A percentile compares a stretch with the other conserved stretches of the same genome.
Conservation (phyloP, 2,888 invertebrate species). For the Ypsolopha scabrella region DNA sequence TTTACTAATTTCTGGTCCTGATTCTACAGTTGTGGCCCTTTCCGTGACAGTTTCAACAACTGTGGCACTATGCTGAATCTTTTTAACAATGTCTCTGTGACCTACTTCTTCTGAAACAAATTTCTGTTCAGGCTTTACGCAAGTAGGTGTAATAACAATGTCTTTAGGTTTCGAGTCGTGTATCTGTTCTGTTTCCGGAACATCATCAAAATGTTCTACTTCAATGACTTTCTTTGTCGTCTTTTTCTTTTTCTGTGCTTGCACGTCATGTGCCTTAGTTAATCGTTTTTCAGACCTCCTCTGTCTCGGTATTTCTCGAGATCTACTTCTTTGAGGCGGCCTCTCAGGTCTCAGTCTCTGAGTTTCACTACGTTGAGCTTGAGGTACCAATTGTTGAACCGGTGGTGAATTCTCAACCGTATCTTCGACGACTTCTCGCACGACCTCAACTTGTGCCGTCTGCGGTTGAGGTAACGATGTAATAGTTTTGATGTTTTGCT, state of each 20-base stretch:
- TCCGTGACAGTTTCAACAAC: constrained; percentile 34
- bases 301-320: constrained; percentile 49
- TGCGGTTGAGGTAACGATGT: constrained; percentile 44
- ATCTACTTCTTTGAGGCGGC: constrained; percentile 35
- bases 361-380: constrained; percentile 22
- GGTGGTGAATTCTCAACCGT: constrained; percentile 30
- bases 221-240: constrained; percentile 45
- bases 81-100: constrained; percentile 17
- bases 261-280: constrained; percentile 41
- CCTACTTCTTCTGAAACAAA: not conserved
- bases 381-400: constrained; percentile 24
- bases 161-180: constrained; percentile 5
- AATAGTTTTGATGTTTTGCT: constrained; percentile 29
- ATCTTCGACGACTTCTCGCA: constrained; percentile 44
- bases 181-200: constrained; percentile 19
- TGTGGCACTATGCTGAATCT: constrained; percentile 39
- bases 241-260: constrained; percentile 48
- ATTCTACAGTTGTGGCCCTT: constrained; percentile 13
- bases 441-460: constrained; percentile 46
- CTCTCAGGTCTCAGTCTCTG: constrained; percentile 16
- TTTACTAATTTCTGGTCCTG: constrained; percentile 17
- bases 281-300: constrained; percentile 36
- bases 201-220: constrained; percentile 53
- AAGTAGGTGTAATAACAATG: not conserved
- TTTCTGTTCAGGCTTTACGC: not conserved